Conservation (phyloP, 2,797 vertebrate genomes). For the Mus spretus region DNA sequence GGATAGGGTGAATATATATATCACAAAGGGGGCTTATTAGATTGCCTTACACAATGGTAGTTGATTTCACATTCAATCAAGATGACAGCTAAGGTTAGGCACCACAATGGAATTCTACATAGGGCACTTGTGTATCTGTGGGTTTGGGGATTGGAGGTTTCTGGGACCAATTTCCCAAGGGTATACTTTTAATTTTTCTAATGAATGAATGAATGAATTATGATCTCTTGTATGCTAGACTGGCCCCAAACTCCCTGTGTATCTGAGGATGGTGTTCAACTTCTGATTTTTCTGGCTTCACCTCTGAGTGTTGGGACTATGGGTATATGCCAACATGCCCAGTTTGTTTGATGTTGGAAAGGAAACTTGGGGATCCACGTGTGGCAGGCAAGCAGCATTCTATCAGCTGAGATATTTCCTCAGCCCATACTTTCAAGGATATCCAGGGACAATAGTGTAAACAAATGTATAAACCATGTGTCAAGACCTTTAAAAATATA, state of each 20-base stretch:
- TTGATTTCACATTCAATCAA: not conserved
- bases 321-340: not conserved
- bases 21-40: not conserved
- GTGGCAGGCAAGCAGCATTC: not conserved
- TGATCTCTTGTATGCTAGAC: not conserved
- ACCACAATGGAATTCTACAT: not conserved
- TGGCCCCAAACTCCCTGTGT: not conserved
- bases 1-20: not conserved
- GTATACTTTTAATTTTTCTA: not conserved
- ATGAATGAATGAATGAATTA: not conserved
- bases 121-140: not conserved
- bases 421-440: not conserved
- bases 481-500: not conserved
- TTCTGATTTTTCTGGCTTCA: not conserved
- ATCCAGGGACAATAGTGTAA: not conserved
- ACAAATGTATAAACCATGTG: not conserved
- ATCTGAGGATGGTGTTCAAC: not conserved
- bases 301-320: not conserved
- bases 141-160: not conserved
- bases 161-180: not conserved
- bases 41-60: too few species aligned
- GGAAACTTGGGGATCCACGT: not conserved
- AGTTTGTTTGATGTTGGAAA: not conserved
- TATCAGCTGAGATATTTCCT: not conserved
- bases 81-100: not conserved